Evolutionary conservation across 2,888 invertebrate species (phyloP).

Genomic region (Ditylenchus weischeri): DNA sequence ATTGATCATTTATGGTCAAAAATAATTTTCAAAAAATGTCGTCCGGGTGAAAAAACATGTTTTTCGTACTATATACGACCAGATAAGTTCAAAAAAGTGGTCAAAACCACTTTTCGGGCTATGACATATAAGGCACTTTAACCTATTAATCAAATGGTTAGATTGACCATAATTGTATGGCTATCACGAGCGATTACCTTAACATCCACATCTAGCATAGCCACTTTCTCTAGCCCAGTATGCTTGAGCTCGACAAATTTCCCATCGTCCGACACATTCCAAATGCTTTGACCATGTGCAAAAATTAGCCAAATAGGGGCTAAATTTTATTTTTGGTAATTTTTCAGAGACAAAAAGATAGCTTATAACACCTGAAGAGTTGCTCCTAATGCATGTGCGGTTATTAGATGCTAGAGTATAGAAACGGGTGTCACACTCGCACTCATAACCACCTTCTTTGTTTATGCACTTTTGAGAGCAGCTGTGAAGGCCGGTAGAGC

Average conservation of each 20-base stretch:
- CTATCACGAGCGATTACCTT: conserved; percentile 27
- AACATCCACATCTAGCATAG: conserved; percentile 81
- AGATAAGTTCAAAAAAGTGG: no score
- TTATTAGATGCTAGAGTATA: conserved; percentile 69
- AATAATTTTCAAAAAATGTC: no score
- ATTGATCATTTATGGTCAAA: no score
- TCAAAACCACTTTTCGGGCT: no score
- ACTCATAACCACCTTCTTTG: conserved; percentile 87
- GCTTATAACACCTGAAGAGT: conserved; percentile 7
- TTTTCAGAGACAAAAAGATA: not conserved
- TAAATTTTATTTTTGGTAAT: conserved; percentile 25
- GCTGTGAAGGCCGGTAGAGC: conserved; percentile 76
- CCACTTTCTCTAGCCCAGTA: conserved; percentile 90
- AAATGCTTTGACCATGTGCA: conserved; percentile 88
- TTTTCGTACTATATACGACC: no score
- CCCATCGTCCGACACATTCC: conserved; percentile 90
- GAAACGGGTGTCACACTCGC: conserved; percentile 86
- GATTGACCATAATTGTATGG: no score
- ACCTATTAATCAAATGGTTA: no score
- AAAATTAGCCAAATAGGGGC: conserved; percentile 60
- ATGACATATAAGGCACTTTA: no score
- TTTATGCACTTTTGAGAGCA: conserved; percentile 66
- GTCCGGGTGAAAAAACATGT: no score
- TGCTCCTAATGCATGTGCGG: conserved; percentile 1
- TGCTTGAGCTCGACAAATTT: conserved; percentile 79